Evolutionary conservation across 2,797 vertebrate species (phyloP).

Genomic region (Pipistrellus kuhlii): DNA sequence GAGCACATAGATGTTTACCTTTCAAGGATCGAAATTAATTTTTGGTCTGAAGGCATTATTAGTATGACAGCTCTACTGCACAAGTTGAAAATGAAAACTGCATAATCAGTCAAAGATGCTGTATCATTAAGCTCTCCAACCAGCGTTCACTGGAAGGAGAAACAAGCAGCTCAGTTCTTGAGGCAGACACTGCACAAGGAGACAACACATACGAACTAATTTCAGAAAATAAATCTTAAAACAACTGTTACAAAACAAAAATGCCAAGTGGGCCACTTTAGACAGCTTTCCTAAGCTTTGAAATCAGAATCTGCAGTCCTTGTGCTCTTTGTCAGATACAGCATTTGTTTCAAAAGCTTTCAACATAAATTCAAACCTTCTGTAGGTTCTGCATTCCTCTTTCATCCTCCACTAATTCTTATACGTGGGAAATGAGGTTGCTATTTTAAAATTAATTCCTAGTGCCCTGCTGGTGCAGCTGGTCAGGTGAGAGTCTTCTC

Average conservation of each 20-base stretch:
- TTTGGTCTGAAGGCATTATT: constrained; percentile 47
- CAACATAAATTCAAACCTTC: neutral
- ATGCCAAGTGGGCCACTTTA: neutral
- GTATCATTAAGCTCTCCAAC: neutral
- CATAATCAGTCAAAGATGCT: neutral
- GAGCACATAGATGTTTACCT: constrained; percentile 54
- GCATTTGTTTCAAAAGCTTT: neutral
- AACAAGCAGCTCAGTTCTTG: constrained; percentile 7
- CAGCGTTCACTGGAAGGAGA: constrained; percentile 35
- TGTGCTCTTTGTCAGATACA: neutral
- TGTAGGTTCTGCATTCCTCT: neutral
- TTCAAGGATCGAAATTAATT: constrained; percentile 53
- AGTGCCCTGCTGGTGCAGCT: neutral
- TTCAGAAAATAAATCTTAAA: constrained; percentile 57
- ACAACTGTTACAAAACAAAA: neutral
- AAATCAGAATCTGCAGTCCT: neutral
- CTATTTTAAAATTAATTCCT: constrained; percentile 6
- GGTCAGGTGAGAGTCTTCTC: neutral
- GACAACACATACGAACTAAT: constrained; percentile 20
- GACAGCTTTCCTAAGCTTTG: neutral
- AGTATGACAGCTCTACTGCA: constrained; percentile 47
- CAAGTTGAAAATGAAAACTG: constrained; percentile 65
- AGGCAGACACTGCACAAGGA: neutral
- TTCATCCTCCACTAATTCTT: neutral
- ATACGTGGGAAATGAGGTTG: neutral